These are phyloP conservation scores for Balaenoptera acutorostrata DNA, from an alignment of 2,113 vertebrate genomes.

Conservation along the genomic window DNA sequence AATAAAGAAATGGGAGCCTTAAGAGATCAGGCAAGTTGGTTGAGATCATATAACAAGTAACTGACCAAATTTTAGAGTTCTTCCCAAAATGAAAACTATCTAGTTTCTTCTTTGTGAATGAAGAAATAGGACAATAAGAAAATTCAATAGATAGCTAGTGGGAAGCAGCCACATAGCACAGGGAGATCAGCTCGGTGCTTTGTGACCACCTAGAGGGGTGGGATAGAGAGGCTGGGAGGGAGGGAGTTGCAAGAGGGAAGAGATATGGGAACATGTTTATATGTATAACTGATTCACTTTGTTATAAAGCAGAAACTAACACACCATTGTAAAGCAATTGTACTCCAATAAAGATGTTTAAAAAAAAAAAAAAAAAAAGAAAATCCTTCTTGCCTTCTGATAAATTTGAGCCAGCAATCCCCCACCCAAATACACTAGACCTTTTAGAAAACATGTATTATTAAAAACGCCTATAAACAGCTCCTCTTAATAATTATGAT, in stretches of 20 bases:
- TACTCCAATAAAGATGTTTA: too few relatives aligned
- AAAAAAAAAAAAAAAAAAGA: neutral
- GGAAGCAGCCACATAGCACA: too few relatives aligned
- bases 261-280: too few relatives aligned
- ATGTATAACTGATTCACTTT: too few relatives aligned
- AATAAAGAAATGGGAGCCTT: neutral
- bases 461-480: neutral
- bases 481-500: neutral
- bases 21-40: neutral
- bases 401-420: neutral
- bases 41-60: neutral
- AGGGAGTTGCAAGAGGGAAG: too few relatives aligned
- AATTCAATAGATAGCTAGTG: neutral
- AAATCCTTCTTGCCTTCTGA: neutral
- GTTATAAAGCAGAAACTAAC: too few relatives aligned
- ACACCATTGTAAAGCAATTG: too few relatives aligned
- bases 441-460: neutral
- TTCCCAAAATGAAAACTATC: neutral
- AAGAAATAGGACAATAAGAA: neutral
- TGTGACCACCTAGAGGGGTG: too few relatives aligned
- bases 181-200: too few relatives aligned
- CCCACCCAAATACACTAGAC: neutral
- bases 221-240: too few relatives aligned
- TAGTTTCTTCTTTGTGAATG: neutral
- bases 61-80: neutral